Evolutionary conservation across 2,797 vertebrate genomes (phyloP).

Genomic region (Hydrolagus colliei): DNA sequence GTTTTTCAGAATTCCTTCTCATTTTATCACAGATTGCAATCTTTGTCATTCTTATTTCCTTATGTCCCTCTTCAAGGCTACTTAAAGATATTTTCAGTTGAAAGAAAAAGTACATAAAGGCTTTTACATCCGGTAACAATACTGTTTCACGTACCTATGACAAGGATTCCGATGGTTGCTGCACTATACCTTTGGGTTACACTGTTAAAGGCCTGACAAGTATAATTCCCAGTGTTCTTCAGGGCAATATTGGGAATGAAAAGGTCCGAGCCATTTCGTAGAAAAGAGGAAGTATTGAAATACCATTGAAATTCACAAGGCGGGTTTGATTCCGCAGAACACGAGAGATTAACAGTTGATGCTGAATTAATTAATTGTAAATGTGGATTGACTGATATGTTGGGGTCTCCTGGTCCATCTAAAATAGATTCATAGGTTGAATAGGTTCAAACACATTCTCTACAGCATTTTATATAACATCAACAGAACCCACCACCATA

Average conservation of each 20-base stretch:
- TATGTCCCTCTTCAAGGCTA: too few species aligned
- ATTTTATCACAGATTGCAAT: too few species aligned
- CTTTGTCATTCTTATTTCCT: too few species aligned
- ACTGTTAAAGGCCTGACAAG: constrained; percentile 5
- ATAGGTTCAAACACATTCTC: neutral
- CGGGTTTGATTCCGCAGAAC: neutral
- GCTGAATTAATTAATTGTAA: neutral
- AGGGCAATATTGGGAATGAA: neutral
- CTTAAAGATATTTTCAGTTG: too few species aligned
- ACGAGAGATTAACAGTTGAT: neutral
- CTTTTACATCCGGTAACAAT: too few species aligned
- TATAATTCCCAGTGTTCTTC: neutral
- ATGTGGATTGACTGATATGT: neutral
- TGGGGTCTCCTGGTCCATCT: constrained; percentile 11
- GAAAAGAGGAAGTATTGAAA: neutral
- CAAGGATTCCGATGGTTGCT: neutral
- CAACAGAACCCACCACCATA: too few species aligned
- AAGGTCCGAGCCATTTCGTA: neutral
- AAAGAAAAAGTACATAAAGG: too few species aligned
- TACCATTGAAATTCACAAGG: neutral
- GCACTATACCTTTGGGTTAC: neutral
- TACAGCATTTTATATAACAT: neutral
- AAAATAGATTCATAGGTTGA: neutral
- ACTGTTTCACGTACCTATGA: neutral
- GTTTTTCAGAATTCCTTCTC: too few species aligned